Evolutionary conservation across 2,113 vertebrate genomes (phyloP).

Genomic region (Bucco capensis): DNA sequence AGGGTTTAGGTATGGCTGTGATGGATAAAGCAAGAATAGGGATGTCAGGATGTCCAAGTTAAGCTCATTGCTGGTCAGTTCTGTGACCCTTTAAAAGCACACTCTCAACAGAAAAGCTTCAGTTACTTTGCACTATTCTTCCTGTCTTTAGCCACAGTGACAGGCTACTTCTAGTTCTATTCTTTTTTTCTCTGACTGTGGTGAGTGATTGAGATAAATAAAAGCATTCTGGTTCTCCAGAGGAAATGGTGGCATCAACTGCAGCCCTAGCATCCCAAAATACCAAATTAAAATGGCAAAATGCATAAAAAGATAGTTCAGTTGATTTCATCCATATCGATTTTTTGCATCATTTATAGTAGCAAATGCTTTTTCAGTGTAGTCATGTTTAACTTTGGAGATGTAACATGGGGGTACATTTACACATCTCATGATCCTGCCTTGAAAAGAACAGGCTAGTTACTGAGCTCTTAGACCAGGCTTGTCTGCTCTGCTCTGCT

Average conservation of each 20-base stretch:
- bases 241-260: background rate
- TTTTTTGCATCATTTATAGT: background rate
- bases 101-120: background rate
- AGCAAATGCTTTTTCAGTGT: background rate
- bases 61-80: background rate
- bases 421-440: background rate
- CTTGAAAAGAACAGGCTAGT: background rate
- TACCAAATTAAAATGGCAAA: background rate
- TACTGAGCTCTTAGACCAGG: background rate
- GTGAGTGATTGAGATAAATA: background rate
- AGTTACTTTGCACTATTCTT: background rate
- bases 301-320: background rate
- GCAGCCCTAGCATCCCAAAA: background rate
- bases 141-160: background rate
- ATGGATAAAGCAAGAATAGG: background rate
- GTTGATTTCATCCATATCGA: background rate
- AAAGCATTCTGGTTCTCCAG: background rate
- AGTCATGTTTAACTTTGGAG: background rate
- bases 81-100: background rate
- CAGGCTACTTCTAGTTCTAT: background rate
- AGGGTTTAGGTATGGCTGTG: background rate
- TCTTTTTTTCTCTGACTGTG: background rate
- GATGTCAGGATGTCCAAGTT: background rate
- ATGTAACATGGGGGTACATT: background rate
- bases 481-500: background rate